Evolutionary conservation across 1,140 invertebrate genomes (phyloP).

Genomic region (Magallana gigas): DNA sequence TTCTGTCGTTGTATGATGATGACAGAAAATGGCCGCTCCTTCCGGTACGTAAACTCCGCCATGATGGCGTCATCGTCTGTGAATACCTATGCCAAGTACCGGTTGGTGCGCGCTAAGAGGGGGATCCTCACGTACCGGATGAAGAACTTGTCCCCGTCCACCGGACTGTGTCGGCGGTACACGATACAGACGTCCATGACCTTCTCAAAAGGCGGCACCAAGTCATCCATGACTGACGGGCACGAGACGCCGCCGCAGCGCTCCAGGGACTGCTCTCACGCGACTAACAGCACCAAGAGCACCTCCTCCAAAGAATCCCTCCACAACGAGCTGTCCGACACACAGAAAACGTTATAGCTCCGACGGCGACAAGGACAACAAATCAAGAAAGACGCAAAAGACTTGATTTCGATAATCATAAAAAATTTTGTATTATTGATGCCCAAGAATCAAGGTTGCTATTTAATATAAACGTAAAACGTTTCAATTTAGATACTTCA

Average conservation of each 20-base stretch:
- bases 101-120: constrained; percentile 42
- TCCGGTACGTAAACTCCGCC: constrained; percentile 64
- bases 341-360: not conserved
- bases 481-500: too few species aligned
- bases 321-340: not conserved
- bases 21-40: constrained; percentile 68
- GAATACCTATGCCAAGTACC: constrained; percentile 49
- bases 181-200: not conserved
- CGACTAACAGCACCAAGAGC: not conserved
- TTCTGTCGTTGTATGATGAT: constrained; percentile 84
- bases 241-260: not conserved
- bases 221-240: not conserved
- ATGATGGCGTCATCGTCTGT: constrained; percentile 50
- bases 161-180: not conserved
- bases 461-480: too few species aligned
- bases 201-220: not conserved
- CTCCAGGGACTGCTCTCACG: not conserved
- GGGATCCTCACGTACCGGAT: constrained; percentile 45
- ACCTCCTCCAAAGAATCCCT: not conserved
- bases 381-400: not conserved
- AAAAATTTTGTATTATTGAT: too few species aligned
- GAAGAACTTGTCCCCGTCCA: constrained; percentile 44
- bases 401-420: not conserved
- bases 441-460: too few species aligned
- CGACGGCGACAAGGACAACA: not conserved